Evolutionary conservation across 2,113 vertebrate genomes (phyloP), one percentile per base, ranked within the genome.

Genomic region (Phalacrocorax carbo): DNA sequence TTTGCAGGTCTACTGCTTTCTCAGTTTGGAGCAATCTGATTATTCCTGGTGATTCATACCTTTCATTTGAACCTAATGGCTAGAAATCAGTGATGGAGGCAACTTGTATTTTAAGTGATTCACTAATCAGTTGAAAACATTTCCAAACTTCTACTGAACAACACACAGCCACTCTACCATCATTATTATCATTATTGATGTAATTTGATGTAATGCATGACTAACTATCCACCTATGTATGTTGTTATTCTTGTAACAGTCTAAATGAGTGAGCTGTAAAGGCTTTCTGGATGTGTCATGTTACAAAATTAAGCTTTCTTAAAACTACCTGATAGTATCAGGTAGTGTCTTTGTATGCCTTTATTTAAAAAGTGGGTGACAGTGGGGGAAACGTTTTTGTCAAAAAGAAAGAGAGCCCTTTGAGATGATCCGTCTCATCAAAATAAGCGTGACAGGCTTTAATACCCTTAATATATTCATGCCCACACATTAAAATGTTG

Each of bases 391-490:
- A 93, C 62, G 25, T 93, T 72, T 77, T 86, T 61, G 52, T 97
- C 82, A 96, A 65, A 94, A 93, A 85, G 71, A 87, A 93, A 95
- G 91, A 91, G 91, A 95, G 15, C 88, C 94, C 90, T 97, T 93
- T 96, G 96, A 97, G 94, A 91, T 83, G 92, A 97, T 98, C 86
- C 57, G 94, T 96, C 97, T 96, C 76, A 96, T 98, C 96, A 97
- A 98, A 97, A 95, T 95, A 97, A 97, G 90, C 26, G 11, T 95
- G 96, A 94, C 97, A 97, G 91, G 82, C 80, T 94, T 97, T 97
- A 97, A 96, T 97, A 91, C 72, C 75, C 51, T 88, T 97, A 98
- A 98, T 98, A 48, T 95, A 98, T 98, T 98, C 97, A 94, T 97
- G 85, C 95, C 90, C 96, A 96, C 94, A 96, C 85, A 94, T 98